Evolutionary conservation across 2,888 invertebrate genomes (phyloP), one percentile per base, ranked within the genome.

Genomic region (Caenorhabditis sp.): DNA sequence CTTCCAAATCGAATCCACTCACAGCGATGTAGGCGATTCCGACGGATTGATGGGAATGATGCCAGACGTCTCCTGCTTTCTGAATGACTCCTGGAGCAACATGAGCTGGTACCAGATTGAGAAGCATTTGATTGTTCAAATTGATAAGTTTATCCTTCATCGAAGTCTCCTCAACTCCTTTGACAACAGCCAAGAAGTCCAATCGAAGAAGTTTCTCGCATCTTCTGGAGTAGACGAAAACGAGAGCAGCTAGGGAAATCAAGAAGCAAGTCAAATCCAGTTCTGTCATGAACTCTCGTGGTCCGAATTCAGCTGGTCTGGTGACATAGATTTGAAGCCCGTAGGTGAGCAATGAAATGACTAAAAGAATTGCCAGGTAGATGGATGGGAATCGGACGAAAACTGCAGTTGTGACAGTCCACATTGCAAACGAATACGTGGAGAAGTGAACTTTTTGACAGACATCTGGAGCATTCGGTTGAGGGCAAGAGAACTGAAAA

Each of bases 351-450:
- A 87, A 47, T 6, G 86, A 80, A 24, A 80, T 74, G 12, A 61
- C 19, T 10, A 85, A 81, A 47, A 87, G 81, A 58, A 70, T n/a
- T 12, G 69, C 75, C n/a, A 87, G 75, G 35, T 82, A 81, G 16
- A 80, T 38, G n/a, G 85, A 85, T 4, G 86, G 82, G 41, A 87
- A 85, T 38, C 82, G 84, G 54, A 85, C 81, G 58, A 91, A 91
- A 16, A 90, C 90, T n/a, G 89, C 85, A 19, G 90, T 85, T 22
- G 90, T 89, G 64, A 91, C 76, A 61, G 90, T 89, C 91, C 91
- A 91, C 56, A 91, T 85, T 10, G 87, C 90, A 63, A 88, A 89
- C 8, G 91, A 91, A 54, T 89, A 82, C 19, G 89, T 83, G 4
- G 91, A 88, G 77, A 90, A 90, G 79, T 90, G 89, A 7, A 89